Evolutionary conservation across 1,140 invertebrate species (phyloP), one percentile per base, ranked within the genome.

Genomic region (Rhysida immarginata): DNA sequence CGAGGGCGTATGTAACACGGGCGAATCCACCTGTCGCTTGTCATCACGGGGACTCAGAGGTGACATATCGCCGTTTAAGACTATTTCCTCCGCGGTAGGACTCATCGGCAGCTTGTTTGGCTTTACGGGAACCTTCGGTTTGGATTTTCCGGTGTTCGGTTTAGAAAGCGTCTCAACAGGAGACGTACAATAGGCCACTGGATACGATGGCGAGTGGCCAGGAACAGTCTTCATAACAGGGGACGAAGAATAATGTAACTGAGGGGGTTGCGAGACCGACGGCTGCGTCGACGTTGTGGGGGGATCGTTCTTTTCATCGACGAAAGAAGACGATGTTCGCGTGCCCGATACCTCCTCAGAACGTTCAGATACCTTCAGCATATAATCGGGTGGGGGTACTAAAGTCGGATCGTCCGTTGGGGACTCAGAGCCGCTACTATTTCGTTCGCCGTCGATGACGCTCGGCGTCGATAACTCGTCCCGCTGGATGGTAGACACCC

Each of bases 61-160:
- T n/a, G n/a, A n/a, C n/a, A n/a, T n/a, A n/a, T n/a, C n/a, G n/a
- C n/a, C n/a, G n/a, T n/a, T 18, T 5, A 20, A 46, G 16, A 3
- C 18, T 5, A 20, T 8, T 5, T 16, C 44, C 5, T 16, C 44
- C 44, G 16, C 5, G 5, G 21, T 11, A 20, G 5, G 41, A 29
- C 23, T 21, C n/a, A 2, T 8, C 18, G 24, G 16, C 44, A n/a
- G 21, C 25, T 26, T 26, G 20, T 11, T 3, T 14, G 53, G 53
- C 23, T 55, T 55, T 2, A 24, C 20, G 2, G 53, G 53, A 3
- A 55, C 5, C 24, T 44, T 55, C 13, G 53, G 53, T 21, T 55
- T 55, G 2, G 53, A 21, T 48, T 55, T 55, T 13, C 20, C 23
- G 8, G 26, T 21, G 11, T 35, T 42, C 16, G 53, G 53, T 21